Conservation (phyloP, 2,888 invertebrate genomes). For the Hydrotaea diabolus region DNA sequence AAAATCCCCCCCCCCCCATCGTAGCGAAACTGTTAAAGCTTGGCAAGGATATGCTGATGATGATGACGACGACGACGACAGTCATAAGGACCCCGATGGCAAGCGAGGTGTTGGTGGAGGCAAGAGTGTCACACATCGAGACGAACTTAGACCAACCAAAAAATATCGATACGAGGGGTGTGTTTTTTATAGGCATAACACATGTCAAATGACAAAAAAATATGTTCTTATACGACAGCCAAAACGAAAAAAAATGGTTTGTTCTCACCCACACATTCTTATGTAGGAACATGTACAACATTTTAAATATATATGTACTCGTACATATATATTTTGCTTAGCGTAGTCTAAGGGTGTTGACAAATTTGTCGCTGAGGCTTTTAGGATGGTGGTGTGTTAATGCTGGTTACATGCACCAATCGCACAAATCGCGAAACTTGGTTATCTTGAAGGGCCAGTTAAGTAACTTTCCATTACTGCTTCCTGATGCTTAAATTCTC, state of each 20-base stretch:
- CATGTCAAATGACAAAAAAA: constrained; percentile 66
- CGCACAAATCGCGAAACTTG: no score
- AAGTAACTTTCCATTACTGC: no score
- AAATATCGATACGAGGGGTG: constrained; percentile 48
- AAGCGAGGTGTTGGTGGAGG: constrained; percentile 33
- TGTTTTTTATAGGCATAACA: constrained; percentile 66
- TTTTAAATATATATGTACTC: not conserved
- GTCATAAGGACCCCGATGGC: not conserved
- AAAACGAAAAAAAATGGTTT: not conserved
- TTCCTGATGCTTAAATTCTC: no score
- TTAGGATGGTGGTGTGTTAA: not conserved
- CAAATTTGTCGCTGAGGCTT: constrained; percentile 38
- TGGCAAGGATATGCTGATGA: not conserved
- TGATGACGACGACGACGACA: not conserved
- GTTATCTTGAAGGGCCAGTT: no score
- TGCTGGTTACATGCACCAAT: not conserved
- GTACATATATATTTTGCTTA: constrained; percentile 1
- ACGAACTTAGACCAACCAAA: constrained; percentile 8
- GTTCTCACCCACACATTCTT: not conserved
- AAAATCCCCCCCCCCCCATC: no score
- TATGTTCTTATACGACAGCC: constrained; percentile 56
- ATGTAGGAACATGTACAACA: not conserved
- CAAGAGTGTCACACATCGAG: constrained; percentile 16
- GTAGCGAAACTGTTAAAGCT: not conserved
- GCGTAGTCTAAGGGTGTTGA: constrained; percentile 57